A percentile compares a stretch with the other conserved stretches of the same genome.
Conservation (phyloP, 1,140 invertebrate genomes). For the Forficula auricularia region DNA sequence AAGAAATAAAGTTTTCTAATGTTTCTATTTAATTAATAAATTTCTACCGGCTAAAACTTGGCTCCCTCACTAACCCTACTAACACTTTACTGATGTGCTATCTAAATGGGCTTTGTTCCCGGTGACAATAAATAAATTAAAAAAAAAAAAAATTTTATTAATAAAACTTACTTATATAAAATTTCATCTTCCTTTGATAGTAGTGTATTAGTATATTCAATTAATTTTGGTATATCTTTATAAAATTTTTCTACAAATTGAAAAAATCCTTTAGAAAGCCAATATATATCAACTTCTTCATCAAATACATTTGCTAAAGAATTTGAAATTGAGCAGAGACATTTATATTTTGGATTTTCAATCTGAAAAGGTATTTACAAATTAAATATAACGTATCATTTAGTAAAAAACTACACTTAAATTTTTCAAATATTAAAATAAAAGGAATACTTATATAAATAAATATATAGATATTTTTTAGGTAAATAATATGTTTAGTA, state of each 20-base stretch:
- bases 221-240: slow-evolving; percentile 14
- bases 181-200: slow-evolving; percentile 20
- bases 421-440: too few relatives aligned
- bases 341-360: slow-evolving; percentile 2
- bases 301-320: slow-evolving; percentile 23
- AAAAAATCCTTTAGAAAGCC: slow-evolving; percentile 27
- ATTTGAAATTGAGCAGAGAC: slow-evolving; percentile 16
- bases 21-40: background rate
- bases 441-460: too few relatives aligned
- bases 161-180: slow-evolving; percentile 14
- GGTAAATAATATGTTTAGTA: too few relatives aligned
- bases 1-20: too few relatives aligned
- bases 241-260: slow-evolving; percentile 17
- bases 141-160: background rate
- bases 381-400: too few relatives aligned
- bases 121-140: too few relatives aligned
- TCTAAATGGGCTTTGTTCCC: too few relatives aligned
- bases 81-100: too few relatives aligned
- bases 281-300: slow-evolving; percentile 25
- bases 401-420: too few relatives aligned
- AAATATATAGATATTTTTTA: too few relatives aligned
- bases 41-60: background rate
- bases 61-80: too few relatives aligned
- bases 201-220: slow-evolving; percentile 16
- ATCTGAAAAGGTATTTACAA: too few relatives aligned